Base-by-base conservation (phyloP, 2,113 vertebrate species). In the Nanorana parkeri region DNA sequence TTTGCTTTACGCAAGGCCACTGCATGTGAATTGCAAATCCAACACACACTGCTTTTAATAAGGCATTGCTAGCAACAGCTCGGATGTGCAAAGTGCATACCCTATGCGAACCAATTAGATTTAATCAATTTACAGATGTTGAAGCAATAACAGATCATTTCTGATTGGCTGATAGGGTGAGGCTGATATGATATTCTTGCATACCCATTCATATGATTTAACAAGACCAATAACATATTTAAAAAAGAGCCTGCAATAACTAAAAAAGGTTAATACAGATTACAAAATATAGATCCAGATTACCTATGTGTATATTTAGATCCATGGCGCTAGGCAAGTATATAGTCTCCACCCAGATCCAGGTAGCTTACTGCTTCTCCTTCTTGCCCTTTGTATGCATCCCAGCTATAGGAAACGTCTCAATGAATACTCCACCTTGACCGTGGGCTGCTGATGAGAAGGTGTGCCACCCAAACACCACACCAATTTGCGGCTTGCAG, bases 401-500 rank as follows among this genome's bases (percentile, higher is more conserved):
- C 73, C 81, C 78, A 84, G 83, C 85, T 85, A 85, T 84, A 85
- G 63, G 28, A 86, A 87, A 89, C 89, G 86, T 90, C 88, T 90
- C 86, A 89, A 90, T 89, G 88, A 86, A 89, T 88, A 88, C 87
- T 88, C 83, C 85, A 85, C 84, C 85, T 84, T 78, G 68, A 79
- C 80, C 84, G 77, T 61, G 84, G 66, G 83, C 85, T 87, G 83
- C 80, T 88, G 86, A 86, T 86, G 86, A 11, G 17, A 69, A 80
- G 78, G 78, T 88, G 74, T 76, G 67, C 85, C 84, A 77, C 85
- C 83, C 83, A 83, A 84, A 86, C 77, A 85, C 82, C 76, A 83
- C 86, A 78, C 82, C 52, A 61, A 15, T 60, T 36, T 47, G 71
- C 41, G 47, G 69, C 82, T 83, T 36, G 8, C 41, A 82, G 85